These are phyloP conservation scores for Polypedilum vanderplanki DNA, from an alignment of 1,140 invertebrate genomes.

Conservation along the genomic window DNA sequence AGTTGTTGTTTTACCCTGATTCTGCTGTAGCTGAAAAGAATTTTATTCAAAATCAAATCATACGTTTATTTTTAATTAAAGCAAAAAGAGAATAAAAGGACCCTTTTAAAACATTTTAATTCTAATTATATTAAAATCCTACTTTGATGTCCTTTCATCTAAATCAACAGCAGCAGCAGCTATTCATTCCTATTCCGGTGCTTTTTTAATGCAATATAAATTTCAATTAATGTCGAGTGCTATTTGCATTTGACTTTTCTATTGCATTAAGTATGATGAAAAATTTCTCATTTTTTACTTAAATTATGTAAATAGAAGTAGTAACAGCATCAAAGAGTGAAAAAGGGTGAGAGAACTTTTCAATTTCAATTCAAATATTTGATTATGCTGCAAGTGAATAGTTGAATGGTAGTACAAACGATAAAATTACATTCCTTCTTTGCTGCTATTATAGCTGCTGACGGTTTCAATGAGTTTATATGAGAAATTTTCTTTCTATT, in stretches of 20 bases:
- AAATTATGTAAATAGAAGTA: background rate
- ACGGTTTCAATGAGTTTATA: no score
- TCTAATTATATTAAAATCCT: no score
- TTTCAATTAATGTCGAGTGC: conserved; percentile 16
- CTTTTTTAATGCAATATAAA: conserved; percentile 28
- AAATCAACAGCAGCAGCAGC: background rate
- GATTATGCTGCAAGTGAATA: background rate
- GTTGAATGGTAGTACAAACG: background rate
- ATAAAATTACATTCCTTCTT: no score
- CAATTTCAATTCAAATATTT: conserved; percentile 14
- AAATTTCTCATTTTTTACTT: background rate
- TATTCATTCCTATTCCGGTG: background rate
- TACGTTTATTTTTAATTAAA: background rate
- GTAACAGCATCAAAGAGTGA: background rate
- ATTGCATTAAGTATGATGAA: background rate
- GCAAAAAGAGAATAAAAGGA: background rate
- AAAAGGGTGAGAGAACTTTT: background rate
- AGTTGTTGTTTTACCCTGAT: conserved; percentile 33
- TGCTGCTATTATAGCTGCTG: no score
- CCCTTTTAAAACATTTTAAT: no score
- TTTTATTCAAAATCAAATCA: conserved; percentile 22
- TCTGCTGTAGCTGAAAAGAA: background rate
- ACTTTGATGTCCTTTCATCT: no score
- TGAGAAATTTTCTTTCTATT: no score
- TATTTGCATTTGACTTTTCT: conserved; percentile 3